Evolutionary conservation across 2,888 invertebrate species (phyloP), one percentile per base, ranked within the genome.

Genomic region (Agrypnus murinus): DNA sequence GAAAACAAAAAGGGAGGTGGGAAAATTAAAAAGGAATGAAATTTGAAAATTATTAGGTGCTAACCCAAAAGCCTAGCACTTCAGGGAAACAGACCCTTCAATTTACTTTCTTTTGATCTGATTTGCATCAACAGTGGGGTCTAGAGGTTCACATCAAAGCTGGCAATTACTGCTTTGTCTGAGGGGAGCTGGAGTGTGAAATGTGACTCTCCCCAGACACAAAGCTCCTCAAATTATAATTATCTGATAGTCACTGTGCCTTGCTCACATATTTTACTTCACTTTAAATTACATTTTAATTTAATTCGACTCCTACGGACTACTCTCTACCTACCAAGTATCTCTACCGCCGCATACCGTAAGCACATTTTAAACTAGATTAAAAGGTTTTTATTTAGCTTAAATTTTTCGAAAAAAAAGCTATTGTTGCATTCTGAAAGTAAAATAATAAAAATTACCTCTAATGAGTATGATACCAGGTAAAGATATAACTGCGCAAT

Each of bases 111-210:
- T 71, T 71, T 71, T 71, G 71, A 71, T 67, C 71, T 67, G 71
- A 71, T 71, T 71, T 71, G 63, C 66, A 66, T 66, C 63, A 71
- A 66, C 62, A 71, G 77, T 64, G 74, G 75, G 72, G 77, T 74
- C 76, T 77, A 66, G 69, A 69, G 72, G 75, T 72, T 78, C 76
- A 78, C 81, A 77, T 81, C 81, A 80, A 80, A 81, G 79, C 77
- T 70, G 75, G 77, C 77, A 80, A 81, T 80, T 80, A 80, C 75
- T 72, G 76, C 79, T 77, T 78, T 78, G 78, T 81, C 78, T 80
- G 76, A 74, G 67, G 72, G 76, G 74, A 79, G 77, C 72, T 77
- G 78, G 77, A 81, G 80, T 81, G 80, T 80, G 78, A 81, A 80
- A 80, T 80, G 79, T 77, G 78, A 77, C 78, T 78, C 69, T 74